Base-by-base conservation (phyloP, 1,140 invertebrate species). In the Anadara kagoshimensis region DNA sequence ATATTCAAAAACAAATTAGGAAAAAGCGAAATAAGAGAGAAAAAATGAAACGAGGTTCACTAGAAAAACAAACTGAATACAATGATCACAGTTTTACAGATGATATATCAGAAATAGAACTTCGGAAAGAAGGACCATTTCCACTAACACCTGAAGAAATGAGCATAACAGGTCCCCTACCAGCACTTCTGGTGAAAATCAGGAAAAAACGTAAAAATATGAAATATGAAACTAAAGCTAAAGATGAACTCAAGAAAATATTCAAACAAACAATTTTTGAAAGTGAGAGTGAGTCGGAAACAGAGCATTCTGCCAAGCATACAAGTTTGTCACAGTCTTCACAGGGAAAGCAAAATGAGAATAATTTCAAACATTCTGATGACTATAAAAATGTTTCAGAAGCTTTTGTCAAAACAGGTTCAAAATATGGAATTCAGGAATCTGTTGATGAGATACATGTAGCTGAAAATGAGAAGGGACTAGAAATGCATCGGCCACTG, bases 41-140 rank as follows among this genome's bases (percentile, higher is more conserved):
- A 36, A 36, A 36, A 36, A 3, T 36, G 7, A 36, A 36, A 36
- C 2, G 29, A 3, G 29, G 2, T 36, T 3, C 29, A 36, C 29
- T 3, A 36, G 2, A 36, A 36, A 36, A 36, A 36, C 45, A 51
- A 3, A 51, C 2, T 18, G 49, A 4, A 4, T 51, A 18, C 16
- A 51, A 22, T 51, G 49, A 22, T 51, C 2, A 54, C 20, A 64
- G 62, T 53, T 51, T 36, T 41, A 63, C 51, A 18, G 70, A 73
- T 18, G 69, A 72, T 22, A 73, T 78, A 56, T 78, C 73, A 54
- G 76, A 78, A 22, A 49, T 47, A 63, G 73, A 75, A 24, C 53
- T 65, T 5, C 29, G 63, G 11, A 62, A 53, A 29, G 45, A 54
- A 36, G 62, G 47, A 45, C 73, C 73, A 12, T 49, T 70, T 22